A percentile compares a stretch with the other conserved stretches of the same genome.
phyloP scores from a whole-genome alignment of 1,140 invertebrate species.

The Zaprionus kolodkinae region DNA sequence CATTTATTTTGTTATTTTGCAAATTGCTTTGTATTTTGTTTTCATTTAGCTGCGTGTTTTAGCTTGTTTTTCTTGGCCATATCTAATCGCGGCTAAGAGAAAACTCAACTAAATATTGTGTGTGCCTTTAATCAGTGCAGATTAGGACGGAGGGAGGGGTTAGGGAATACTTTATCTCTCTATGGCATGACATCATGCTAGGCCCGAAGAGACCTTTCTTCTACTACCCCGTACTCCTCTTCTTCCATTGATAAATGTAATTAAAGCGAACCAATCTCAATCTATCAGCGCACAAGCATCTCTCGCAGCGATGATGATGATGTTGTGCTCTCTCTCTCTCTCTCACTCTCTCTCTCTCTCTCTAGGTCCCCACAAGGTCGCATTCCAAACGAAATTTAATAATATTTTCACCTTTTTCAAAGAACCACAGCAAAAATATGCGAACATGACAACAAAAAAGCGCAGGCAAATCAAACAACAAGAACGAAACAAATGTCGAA shows the following conservation, averaged over 20 bases:
- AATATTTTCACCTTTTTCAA: slow-evolving; percentile 27
- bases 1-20: slow-evolving; percentile 42
- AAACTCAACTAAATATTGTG: neutral
- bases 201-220: neutral
- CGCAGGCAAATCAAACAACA: slow-evolving; percentile 48
- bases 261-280: slow-evolving; percentile 15
- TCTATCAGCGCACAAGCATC: neutral
- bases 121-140: slow-evolving; percentile 5
- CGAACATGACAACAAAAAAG: slow-evolving; percentile 42
- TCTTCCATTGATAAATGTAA: slow-evolving; percentile 27
- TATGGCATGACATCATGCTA: slow-evolving; percentile 24
- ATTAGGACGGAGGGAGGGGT: neutral
- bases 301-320: neutral
- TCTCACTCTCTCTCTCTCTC: neutral
- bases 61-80: neutral
- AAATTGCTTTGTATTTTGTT: slow-evolving; percentile 69
- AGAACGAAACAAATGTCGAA: slow-evolving; percentile 24
- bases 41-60: slow-evolving; percentile 34
- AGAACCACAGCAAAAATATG: slow-evolving; percentile 44
- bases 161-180: neutral
- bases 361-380: slow-evolving; percentile 12
- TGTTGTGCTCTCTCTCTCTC: too few relatives aligned
- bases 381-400: slow-evolving; percentile 1
- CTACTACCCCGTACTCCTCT: neutral
- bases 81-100: neutral